Base-by-base conservation (phyloP, 2,797 vertebrate genomes). In the Lepidocolaptes lacrymiger region DNA sequence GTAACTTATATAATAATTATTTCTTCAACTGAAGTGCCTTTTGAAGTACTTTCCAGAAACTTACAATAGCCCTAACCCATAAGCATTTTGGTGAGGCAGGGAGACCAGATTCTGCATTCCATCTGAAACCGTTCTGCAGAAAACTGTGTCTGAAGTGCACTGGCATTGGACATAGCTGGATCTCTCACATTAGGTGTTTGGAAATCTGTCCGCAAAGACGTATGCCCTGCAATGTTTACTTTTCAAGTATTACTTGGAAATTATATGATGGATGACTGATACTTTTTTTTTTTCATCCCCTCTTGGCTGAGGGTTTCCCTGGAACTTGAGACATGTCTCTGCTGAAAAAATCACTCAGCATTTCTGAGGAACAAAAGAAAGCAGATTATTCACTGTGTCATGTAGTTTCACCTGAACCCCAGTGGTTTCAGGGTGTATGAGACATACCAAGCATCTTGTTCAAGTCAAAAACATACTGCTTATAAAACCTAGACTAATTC, bases 1-100 rank as follows among this genome's bases (percentile, higher is more conserved):
- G 91, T 96, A 96, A 95, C 94, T 95, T 96, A 95, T 92, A 95
- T 95, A 95, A 92, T 82, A 97, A 95, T 97, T 96, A 93, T 95
- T 93, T 95, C 92, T 97, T 97, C 91, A 95, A 91, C 88, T 92
- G 83, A 89, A 78, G 87, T 88, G 82, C 89, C 76, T 94, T 97
- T 97, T 97, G 96, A 97, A 95, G 95, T 95, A 71, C 75, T 95
- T 93, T 94, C 92, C 96, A 96, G 93, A 95, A 95, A 59, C 82
- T 87, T 86, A 93, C 94, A 91, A 95, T 85, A 95, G 63, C 54
- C 44, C 46, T 89, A 92, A 88, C 85, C 88, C 15, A 6, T 91
- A 85, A 96, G 79, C 56, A 77, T 91, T 90, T 90, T 92, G 84
- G 64, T 89, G 66, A 73, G 41, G 82, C 88, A 78, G 34, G 37